Conservation (phyloP, 2,888 invertebrate genomes). For the Temnothorax ravouxi region DNA sequence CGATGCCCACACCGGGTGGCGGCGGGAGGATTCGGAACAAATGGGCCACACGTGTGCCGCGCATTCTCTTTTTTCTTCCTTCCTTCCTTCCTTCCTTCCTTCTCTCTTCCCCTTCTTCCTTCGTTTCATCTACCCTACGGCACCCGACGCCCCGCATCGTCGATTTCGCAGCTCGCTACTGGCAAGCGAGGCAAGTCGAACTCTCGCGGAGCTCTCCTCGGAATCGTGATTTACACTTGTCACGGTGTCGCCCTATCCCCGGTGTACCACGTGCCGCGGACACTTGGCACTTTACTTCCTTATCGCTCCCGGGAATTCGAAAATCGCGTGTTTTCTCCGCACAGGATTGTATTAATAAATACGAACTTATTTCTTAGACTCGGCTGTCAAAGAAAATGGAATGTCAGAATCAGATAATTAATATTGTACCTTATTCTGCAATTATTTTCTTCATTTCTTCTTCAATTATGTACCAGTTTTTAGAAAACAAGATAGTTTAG, state of each 20-base stretch:
- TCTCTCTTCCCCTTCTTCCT: background rate
- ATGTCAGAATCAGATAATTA: background rate
- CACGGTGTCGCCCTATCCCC: conserved; percentile 67
- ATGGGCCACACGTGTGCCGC: conserved; percentile 83
- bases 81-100: conserved; percentile 52
- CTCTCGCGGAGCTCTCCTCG: conserved; percentile 62
- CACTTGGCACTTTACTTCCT: conserved; percentile 72
- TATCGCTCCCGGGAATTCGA: conserved; percentile 55
- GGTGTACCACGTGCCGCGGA: conserved; percentile 72
- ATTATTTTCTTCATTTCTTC: background rate
- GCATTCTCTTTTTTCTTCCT: conserved; percentile 69
- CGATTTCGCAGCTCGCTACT: conserved; percentile 67
- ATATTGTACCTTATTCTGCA: background rate
- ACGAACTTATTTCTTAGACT: background rate
- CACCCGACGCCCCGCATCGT: conserved; percentile 60
- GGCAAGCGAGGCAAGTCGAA: conserved; percentile 67
- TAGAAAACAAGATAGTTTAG: background rate
- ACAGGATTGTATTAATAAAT: conserved; percentile 53
- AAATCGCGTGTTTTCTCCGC: conserved; percentile 46
- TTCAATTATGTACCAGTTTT: background rate
- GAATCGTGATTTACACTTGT: conserved; percentile 75
- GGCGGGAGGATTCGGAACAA: conserved; percentile 74
- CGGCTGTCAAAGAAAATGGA: conserved; percentile 2
- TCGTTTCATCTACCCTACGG: conserved; percentile 28
- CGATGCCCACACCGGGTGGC: conserved; percentile 43